These are phyloP conservation scores for Champsocephalus gunnari DNA, from an alignment of 2,797 vertebrate species.

Conservation along the genomic window DNA sequence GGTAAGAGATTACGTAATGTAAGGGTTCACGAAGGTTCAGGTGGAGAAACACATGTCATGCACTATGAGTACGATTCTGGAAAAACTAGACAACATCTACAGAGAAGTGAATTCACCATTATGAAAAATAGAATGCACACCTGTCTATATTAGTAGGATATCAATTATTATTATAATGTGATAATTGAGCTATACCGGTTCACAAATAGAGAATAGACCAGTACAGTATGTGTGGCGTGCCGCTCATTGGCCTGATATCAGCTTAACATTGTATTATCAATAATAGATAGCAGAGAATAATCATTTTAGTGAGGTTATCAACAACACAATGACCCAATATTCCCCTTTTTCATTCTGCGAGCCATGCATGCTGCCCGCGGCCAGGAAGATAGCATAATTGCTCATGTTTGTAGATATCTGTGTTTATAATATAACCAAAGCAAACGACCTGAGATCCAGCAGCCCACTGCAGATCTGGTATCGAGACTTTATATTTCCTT, in stretches of 20 bases:
- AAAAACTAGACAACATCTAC: no score
- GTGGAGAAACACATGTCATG: background rate
- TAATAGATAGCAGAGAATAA: background rate
- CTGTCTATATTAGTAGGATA: background rate
- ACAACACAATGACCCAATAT: background rate
- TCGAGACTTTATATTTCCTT: slow-evolving; percentile 11
- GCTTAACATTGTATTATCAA: background rate
- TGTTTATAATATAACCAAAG: background rate
- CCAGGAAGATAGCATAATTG: background rate
- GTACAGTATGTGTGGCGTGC: background rate
- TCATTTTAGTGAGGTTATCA: background rate
- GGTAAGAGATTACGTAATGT: background rate
- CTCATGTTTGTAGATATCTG: background rate
- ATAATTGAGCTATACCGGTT: background rate
- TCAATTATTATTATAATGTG: background rate
- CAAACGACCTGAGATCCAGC: slow-evolving; percentile 2
- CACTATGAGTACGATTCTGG: background rate
- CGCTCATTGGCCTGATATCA: background rate
- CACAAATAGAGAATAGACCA: background rate
- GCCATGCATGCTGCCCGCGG: background rate
- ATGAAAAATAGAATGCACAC: background rate
- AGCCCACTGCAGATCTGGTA: background rate
- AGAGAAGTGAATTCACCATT: background rate
- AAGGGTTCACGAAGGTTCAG: background rate
- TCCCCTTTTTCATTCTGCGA: background rate